Percentiles rank a stretch among this genome's conserved stretches.
Conservation (phyloP, 2,888 invertebrate genomes). For the Athalia circularis region DNA sequence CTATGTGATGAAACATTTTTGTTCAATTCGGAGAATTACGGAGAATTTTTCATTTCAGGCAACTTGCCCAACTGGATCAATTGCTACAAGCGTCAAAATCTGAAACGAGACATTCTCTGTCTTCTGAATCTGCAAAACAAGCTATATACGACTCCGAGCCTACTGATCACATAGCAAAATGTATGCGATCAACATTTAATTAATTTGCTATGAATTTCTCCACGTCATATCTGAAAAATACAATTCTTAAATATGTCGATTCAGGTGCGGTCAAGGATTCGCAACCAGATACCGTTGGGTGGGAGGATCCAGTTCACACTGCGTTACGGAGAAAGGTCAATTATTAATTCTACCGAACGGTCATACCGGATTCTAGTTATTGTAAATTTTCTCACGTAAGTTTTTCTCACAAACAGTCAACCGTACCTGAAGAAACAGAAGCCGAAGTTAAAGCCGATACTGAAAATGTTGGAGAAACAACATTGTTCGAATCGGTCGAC, state of each 20-base stretch:
- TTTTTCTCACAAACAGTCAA: constrained; percentile 24
- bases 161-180: constrained; percentile 53
- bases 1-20: not conserved
- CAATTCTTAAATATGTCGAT: not conserved
- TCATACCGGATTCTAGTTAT: constrained; percentile 4
- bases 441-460: not conserved
- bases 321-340: constrained; percentile 29
- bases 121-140: constrained; percentile 58
- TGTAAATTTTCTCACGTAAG: not conserved
- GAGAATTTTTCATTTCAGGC: constrained; percentile 54
- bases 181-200: constrained; percentile 39
- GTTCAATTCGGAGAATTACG: not conserved
- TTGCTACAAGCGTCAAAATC: constrained; percentile 62
- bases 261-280: constrained; percentile 70
- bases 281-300: constrained; percentile 83
- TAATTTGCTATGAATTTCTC: not conserved
- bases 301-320: constrained; percentile 79
- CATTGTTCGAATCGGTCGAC: constrained; percentile 9
- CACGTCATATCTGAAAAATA: not conserved
- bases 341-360: not conserved
- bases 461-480: constrained; percentile 43
- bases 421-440: constrained; percentile 31
- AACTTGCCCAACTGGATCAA: constrained; percentile 67
- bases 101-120: constrained; percentile 64
- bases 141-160: constrained; percentile 57